A percentile compares a stretch with the other conserved stretches of the same genome.
phyloP scores from a whole-genome alignment of 2,888 invertebrate species.

The Balanococcus diminutus region DNA sequence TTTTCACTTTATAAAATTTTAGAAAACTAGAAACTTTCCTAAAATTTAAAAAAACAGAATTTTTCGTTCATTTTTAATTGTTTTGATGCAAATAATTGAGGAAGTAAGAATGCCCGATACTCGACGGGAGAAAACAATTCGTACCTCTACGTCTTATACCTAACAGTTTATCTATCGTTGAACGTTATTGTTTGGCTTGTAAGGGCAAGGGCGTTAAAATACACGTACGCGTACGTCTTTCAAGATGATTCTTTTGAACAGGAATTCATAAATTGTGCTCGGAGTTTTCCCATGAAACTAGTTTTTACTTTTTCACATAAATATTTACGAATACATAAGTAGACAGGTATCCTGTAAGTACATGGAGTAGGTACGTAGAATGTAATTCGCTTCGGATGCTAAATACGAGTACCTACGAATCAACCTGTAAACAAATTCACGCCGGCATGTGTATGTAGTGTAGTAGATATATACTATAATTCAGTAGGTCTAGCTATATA shows the following conservation, averaged over 20 bases:
- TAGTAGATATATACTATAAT: no score
- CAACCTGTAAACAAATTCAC: background rate
- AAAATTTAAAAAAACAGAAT: no score
- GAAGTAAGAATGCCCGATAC: no score
- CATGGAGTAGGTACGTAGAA: background rate
- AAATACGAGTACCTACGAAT: background rate
- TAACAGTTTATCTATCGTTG: no score
- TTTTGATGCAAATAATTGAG: no score
- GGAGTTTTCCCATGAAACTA: constrained; percentile 18
- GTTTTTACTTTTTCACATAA: background rate
- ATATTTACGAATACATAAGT: background rate
- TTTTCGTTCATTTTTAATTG: no score
- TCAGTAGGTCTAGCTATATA: background rate
- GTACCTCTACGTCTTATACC: no score
- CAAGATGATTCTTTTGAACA: background rate
- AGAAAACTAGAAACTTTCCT: no score
- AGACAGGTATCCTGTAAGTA: background rate
- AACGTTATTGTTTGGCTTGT: background rate
- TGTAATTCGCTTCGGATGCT: constrained; percentile 3
- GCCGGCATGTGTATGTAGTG: background rate
- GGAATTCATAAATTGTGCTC: background rate
- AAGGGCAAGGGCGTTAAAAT: background rate
- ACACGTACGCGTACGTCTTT: background rate
- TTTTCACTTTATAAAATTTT: no score
- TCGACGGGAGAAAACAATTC: no score